These are phyloP conservation scores for Andrena flavipes DNA, from an alignment of 2,888 invertebrate species.

Conservation along the genomic window DNA sequence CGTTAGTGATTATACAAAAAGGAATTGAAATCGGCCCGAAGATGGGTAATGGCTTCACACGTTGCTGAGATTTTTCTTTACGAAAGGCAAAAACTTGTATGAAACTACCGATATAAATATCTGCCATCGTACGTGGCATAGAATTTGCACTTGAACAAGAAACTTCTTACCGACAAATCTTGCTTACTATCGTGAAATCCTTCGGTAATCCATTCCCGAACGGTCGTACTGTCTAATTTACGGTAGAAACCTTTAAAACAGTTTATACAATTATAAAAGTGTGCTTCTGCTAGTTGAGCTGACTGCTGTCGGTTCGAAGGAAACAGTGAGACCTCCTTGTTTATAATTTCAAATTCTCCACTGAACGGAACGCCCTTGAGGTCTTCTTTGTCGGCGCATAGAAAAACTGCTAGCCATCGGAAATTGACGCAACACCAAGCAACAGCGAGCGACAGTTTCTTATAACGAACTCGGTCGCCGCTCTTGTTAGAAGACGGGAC, in stretches of 20 bases:
- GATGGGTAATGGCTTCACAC: background rate
- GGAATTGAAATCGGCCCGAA: background rate
- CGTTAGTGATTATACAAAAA: background rate
- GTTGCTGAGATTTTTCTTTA: background rate
- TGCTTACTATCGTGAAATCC: background rate
- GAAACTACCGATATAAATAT: background rate
- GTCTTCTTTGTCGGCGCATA: background rate
- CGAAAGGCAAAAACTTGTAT: conserved; percentile 2
- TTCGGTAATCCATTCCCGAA: background rate
- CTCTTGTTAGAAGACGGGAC: background rate
- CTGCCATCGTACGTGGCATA: too few relatives aligned
- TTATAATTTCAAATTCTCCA: conserved; percentile 39
- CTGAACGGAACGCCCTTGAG: conserved; percentile 6
- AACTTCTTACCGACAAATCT: background rate
- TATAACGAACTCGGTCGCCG: background rate
- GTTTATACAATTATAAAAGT: background rate
- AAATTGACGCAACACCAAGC: background rate
- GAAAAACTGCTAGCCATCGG: conserved; percentile 16
- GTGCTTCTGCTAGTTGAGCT: background rate
- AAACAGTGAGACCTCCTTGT: conserved; percentile 13
- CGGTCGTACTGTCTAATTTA: background rate
- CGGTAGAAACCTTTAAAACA: background rate
- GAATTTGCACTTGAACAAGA: background rate
- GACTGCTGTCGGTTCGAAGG: background rate
- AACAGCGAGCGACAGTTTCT: background rate